Evolutionary conservation across 2,888 invertebrate species (phyloP).

Genomic region (Melipona beecheii): DNA sequence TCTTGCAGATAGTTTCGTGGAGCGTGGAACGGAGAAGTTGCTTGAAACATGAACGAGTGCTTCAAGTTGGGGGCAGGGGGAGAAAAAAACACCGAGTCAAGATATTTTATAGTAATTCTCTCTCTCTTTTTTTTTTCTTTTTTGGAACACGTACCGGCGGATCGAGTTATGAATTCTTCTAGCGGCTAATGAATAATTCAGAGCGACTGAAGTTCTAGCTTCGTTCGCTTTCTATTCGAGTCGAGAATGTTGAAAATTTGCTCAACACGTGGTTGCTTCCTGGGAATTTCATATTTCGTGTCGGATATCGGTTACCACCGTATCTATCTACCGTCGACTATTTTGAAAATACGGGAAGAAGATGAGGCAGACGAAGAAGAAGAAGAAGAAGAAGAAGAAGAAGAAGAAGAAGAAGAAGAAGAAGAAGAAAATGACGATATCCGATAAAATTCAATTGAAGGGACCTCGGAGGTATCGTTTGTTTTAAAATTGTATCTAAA

Average conservation of each 20-base stretch:
- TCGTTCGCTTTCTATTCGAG: not conserved
- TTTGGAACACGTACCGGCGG: not conserved
- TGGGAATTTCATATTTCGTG: not conserved
- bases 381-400: too few species aligned
- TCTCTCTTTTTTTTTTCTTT: not conserved
- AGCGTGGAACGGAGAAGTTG: conserved; percentile 13
- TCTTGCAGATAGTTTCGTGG: not conserved
- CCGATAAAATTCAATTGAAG: not conserved
- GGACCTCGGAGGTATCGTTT: not conserved
- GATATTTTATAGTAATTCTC: conserved; percentile 21
- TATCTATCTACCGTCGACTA: too few species aligned
- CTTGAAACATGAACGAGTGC: conserved; percentile 9
- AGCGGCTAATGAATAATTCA: conserved; percentile 17
- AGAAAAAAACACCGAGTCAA: not conserved
- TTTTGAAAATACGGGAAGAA: not conserved
- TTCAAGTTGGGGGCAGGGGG: too few species aligned
- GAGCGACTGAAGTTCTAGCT: not conserved
- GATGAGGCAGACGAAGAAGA: too few species aligned
- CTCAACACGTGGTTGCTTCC: not conserved
- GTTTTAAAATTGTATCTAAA: not conserved
- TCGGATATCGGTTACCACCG: not conserved
- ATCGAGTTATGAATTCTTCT: conserved; percentile 25
- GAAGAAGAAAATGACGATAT: not conserved
- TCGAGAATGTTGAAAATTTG: not conserved
- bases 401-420: too few species aligned